Evolutionary conservation across 2,113 vertebrate species (phyloP).

Genomic region (Proterorhinus semilunaris): DNA sequence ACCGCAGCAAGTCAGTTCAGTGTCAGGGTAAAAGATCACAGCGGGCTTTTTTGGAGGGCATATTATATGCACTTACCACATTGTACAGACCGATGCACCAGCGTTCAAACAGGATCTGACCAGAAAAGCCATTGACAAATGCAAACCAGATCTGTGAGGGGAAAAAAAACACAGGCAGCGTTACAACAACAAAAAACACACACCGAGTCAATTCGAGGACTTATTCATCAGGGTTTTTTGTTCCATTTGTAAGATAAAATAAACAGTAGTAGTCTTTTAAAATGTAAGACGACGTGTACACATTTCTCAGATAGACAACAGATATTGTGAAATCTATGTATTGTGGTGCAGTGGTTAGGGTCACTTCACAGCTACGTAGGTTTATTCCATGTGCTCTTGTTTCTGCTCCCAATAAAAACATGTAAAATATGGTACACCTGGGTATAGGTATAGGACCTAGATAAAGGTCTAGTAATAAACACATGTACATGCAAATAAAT

Average conservation of each 20-base stretch:
- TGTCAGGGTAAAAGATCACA: slow-evolving; percentile 40
- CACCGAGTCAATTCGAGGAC: neutral
- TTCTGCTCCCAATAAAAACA: too few relatives aligned
- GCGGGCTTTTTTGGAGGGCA: slow-evolving; percentile 37
- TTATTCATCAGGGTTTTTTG: neutral
- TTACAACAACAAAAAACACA: slow-evolving; percentile 9
- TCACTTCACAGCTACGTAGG: too few relatives aligned
- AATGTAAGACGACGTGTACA: too few relatives aligned
- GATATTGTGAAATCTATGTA: too few relatives aligned
- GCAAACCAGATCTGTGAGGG: slow-evolving; percentile 95
- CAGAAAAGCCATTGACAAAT: slow-evolving; percentile 98
- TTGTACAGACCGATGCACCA: slow-evolving; percentile 99
- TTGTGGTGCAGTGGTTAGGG: too few relatives aligned
- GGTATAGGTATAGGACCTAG: too few relatives aligned
- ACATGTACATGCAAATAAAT: too few relatives aligned
- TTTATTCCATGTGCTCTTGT: too few relatives aligned
- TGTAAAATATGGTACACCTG: too few relatives aligned
- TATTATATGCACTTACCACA: slow-evolving; percentile 85
- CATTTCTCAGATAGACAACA: too few relatives aligned
- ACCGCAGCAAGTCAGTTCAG: slow-evolving; percentile 51
- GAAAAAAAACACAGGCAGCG: slow-evolving; percentile 30
- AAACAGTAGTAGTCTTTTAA: neutral
- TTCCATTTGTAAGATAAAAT: neutral
- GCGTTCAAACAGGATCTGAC: slow-evolving; percentile 97
- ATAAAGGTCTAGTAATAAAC: too few relatives aligned